These are phyloP conservation scores for Zophobas atratus DNA, from an alignment of 1,140 invertebrate genomes.

Conservation along the genomic window DNA sequence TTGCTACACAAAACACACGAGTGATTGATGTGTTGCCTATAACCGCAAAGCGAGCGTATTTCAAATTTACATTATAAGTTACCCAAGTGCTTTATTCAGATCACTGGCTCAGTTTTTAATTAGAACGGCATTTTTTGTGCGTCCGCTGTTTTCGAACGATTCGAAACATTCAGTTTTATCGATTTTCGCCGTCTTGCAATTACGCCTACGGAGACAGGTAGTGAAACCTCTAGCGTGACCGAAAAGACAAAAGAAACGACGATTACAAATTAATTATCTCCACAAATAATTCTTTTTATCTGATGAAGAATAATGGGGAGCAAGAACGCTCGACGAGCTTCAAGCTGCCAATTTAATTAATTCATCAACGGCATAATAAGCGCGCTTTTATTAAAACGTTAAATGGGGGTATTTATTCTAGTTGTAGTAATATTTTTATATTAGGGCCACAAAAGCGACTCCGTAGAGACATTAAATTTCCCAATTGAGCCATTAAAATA, in stretches of 20 bases:
- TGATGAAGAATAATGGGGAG: neutral
- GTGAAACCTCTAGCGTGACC: neutral
- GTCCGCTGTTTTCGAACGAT: too few species aligned
- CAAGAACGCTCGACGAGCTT: neutral
- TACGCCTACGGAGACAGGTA: neutral
- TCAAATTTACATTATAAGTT: neutral
- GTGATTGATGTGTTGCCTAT: slow-evolving; percentile 16
- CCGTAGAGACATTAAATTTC: neutral
- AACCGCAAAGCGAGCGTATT: neutral
- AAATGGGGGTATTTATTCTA: neutral
- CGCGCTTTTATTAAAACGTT: neutral
- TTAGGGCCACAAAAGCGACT: neutral
- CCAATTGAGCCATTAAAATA: neutral
- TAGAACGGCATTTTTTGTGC: too few species aligned
- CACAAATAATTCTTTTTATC: neutral
- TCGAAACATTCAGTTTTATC: too few species aligned
- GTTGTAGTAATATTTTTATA: neutral
- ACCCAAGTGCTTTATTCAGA: neutral
- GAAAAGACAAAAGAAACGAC: neutral
- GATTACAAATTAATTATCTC: neutral
- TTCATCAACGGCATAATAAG: neutral
- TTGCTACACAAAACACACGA: neutral
- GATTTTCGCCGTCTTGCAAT: neutral
- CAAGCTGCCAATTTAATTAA: neutral
- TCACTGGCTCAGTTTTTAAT: too few species aligned